Percentiles rank a stretch among this genome's conserved stretches.
Conservation (phyloP, 2,888 invertebrate genomes). For the Cyclophora punctaria region DNA sequence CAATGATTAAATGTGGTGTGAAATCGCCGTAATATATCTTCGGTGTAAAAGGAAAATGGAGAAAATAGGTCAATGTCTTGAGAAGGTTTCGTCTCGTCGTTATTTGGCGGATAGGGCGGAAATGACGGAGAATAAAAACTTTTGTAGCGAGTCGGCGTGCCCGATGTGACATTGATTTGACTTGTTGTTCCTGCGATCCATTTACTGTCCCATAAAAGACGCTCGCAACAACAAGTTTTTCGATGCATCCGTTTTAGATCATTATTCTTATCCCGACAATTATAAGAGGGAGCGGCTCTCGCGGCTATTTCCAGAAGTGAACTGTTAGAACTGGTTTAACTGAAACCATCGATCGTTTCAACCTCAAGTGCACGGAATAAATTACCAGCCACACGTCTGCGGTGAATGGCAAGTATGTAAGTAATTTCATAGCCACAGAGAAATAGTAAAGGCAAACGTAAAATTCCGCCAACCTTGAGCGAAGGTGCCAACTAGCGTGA, state of each 20-base stretch:
- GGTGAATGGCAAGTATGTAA: conserved; percentile 38
- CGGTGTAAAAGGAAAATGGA: no score
- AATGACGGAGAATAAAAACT: no score
- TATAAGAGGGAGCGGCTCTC: conserved; percentile 5
- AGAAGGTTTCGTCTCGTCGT: background rate
- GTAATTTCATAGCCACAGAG: conserved; percentile 31
- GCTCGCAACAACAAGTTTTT: conserved; percentile 11
- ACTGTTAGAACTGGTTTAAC: conserved; percentile 26
- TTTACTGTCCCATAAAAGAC: conserved; percentile 19
- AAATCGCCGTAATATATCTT: no score
- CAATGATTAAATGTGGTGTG: no score
- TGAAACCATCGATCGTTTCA: conserved; percentile 25
- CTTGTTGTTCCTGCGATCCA: background rate
- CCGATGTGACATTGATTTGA: background rate
- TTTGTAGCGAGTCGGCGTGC: no score
- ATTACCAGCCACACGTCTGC: conserved; percentile 25
- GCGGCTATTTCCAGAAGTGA: conserved; percentile 17
- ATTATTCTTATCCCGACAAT: conserved; percentile 13
- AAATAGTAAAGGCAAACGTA: conserved; percentile 43
- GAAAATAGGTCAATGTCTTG: no score
- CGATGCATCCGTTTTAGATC: conserved; percentile 11
- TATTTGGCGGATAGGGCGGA: background rate
- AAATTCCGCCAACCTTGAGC: conserved; percentile 43
- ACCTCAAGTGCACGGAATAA: conserved; percentile 24
- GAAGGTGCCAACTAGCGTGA: conserved; percentile 36